These are phyloP conservation scores for Ageneiosus marmoratus DNA, from an alignment of 2,113 vertebrate genomes.

Conservation along the genomic window DNA sequence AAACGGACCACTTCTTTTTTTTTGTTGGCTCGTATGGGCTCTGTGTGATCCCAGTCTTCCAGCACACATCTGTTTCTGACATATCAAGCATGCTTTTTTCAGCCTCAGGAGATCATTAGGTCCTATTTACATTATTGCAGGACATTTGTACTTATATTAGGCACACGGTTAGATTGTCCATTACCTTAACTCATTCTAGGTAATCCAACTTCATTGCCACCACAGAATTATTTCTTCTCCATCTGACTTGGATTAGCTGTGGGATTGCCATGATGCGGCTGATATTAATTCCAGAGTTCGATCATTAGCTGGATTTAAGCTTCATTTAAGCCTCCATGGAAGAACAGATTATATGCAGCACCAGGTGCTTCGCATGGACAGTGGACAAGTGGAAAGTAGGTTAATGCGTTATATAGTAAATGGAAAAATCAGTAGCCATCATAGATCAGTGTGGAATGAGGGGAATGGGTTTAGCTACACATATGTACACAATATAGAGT, in stretches of 20 bases:
- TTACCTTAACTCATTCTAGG: constrained; percentile 34
- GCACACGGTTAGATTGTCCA: neutral
- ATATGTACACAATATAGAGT: neutral
- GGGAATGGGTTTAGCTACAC: neutral
- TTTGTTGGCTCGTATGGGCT: neutral
- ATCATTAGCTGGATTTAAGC: constrained; percentile 67
- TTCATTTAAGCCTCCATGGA: neutral
- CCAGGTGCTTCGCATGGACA: constrained; percentile 42
- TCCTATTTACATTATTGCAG: constrained; percentile 17
- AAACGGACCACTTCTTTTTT: neutral
- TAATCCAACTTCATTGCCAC: constrained; percentile 28
- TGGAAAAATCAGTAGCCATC: constrained; percentile 50
- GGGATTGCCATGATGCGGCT: constrained; percentile 5
- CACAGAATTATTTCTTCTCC: constrained; percentile 9
- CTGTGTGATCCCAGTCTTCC: neutral
- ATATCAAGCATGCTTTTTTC: constrained; percentile 19
- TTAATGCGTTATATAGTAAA: constrained; percentile 54
- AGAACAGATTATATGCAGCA: constrained; percentile 57
- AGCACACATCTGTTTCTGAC: constrained; percentile 2
- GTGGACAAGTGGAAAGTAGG: constrained; percentile 35
- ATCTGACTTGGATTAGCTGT: constrained; percentile 58
- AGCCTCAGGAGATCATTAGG: constrained; percentile 28
- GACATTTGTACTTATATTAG: neutral
- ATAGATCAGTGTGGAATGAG: neutral
- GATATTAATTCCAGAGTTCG: constrained; percentile 59